A percentile compares a stretch with the other conserved stretches of the same genome.
Conservation (phyloP, 2,888 invertebrate species). For the Gandaritis pyraliata region DNA sequence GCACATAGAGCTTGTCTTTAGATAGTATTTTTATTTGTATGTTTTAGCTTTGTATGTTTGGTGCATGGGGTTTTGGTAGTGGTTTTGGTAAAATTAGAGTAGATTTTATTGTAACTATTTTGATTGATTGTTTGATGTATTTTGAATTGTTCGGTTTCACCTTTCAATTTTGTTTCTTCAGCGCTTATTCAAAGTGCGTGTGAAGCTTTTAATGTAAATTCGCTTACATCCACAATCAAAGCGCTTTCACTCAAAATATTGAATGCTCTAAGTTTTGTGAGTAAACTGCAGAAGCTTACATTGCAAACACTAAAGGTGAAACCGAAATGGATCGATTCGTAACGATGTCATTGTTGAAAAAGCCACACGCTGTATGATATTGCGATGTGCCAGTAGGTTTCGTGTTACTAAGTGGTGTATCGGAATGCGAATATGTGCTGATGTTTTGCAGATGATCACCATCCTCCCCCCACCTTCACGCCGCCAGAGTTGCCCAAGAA, state of each 20-base stretch:
- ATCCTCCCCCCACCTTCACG: slow-evolving; percentile 98
- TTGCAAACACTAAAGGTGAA: slow-evolving; percentile 51
- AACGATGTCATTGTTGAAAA: slow-evolving; percentile 47
- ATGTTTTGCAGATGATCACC: slow-evolving; percentile 98
- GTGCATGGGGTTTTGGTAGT: slow-evolving; percentile 71
- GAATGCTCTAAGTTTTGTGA: slow-evolving; percentile 12
- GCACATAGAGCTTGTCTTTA: slow-evolving; percentile 70
- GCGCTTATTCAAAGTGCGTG: slow-evolving; percentile 37
- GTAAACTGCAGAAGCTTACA: slow-evolving; percentile 36
- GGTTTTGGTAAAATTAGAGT: slow-evolving; percentile 50
- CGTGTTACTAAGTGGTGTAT: slow-evolving; percentile 79
- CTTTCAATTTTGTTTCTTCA: slow-evolving; percentile 43
- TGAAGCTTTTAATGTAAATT: slow-evolving; percentile 41
- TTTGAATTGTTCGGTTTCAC: slow-evolving; percentile 60
- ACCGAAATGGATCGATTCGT: slow-evolving; percentile 48
- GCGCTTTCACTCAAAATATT: slow-evolving; percentile 36
- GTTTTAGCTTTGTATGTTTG: slow-evolving; percentile 56
- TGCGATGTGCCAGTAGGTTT: slow-evolving; percentile 72
- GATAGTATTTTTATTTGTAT: slow-evolving; percentile 58
- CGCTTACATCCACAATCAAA: slow-evolving; percentile 36
- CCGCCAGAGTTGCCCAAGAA: slow-evolving; percentile 99
- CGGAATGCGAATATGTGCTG: slow-evolving; percentile 87
- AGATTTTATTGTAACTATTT: slow-evolving; percentile 43
- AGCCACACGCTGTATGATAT: slow-evolving; percentile 67
- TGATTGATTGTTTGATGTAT: slow-evolving; percentile 49